phyloP scores from a whole-genome alignment of 2,113 vertebrate species.

The Solea senegalensis region DNA sequence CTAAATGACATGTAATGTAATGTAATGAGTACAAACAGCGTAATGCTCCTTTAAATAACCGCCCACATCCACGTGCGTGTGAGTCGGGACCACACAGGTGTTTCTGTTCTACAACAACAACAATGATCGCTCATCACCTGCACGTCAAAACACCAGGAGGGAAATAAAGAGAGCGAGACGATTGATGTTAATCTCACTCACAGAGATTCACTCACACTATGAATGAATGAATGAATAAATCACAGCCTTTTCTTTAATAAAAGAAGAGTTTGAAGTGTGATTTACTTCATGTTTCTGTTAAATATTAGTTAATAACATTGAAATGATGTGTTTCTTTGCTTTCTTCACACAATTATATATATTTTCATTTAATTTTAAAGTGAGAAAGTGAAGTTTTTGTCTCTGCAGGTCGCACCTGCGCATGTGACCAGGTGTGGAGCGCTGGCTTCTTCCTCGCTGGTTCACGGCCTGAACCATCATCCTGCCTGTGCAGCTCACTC shows the following conservation, averaged over 20 bases:
- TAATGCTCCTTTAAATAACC: neutral
- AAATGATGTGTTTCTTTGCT: too few species aligned
- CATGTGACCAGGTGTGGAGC: slow-evolving; percentile 87
- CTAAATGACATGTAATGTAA: too few species aligned
- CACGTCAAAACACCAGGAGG: slow-evolving; percentile 17
- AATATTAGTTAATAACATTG: too few species aligned
- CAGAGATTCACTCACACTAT: too few species aligned
- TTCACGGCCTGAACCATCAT: slow-evolving; percentile 99
- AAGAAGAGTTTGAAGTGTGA: too few species aligned
- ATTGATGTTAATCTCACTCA: slow-evolving; percentile 35
- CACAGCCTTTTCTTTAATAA: too few species aligned
- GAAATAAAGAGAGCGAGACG: slow-evolving; percentile 33
- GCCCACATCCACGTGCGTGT: neutral
- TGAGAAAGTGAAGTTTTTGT: too few species aligned
- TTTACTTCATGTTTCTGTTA: too few species aligned
- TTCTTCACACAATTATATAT: too few species aligned
- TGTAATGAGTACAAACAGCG: neutral
- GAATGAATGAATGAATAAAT: too few species aligned
- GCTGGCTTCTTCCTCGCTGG: slow-evolving; percentile 93
- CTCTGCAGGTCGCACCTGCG: slow-evolving; percentile 95
- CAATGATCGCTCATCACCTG: slow-evolving; percentile 48
- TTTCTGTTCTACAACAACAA: slow-evolving; percentile 39
- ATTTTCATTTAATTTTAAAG: too few species aligned
- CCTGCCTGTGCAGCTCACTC: slow-evolving; percentile 93
- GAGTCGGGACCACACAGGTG: slow-evolving; percentile 8